Percentiles rank a stretch among this genome's conserved stretches.
Evolutionary conservation across 2,797 vertebrate species (phyloP).

Genomic region (Morus bassanus): DNA sequence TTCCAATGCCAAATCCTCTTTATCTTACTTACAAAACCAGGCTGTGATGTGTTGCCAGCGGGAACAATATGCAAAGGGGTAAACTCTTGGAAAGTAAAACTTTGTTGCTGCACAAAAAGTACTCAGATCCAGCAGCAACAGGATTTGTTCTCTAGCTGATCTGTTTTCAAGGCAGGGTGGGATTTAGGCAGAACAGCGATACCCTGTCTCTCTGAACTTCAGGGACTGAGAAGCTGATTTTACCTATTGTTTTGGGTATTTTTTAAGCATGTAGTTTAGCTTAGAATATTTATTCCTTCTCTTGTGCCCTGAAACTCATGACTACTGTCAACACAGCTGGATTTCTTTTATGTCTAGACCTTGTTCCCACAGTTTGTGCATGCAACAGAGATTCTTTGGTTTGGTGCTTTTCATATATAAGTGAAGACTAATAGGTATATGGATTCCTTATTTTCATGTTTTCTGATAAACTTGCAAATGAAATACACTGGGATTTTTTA

Average conservation of each 20-base stretch:
- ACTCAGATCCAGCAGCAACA: background rate
- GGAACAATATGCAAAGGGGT: background rate
- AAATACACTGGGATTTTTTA: background rate
- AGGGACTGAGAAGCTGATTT: background rate
- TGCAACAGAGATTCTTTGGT: background rate
- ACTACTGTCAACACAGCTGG: background rate
- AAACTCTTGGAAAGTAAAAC: background rate
- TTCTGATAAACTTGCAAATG: background rate
- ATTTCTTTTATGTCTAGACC: background rate
- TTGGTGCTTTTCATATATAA: background rate
- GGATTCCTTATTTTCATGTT: background rate
- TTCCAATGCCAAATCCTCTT: slow-evolving; percentile 27
- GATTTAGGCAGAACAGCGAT: background rate
- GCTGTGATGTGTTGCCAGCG: slow-evolving; percentile 41
- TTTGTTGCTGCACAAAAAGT: background rate
- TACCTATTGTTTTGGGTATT: background rate
- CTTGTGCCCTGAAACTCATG: background rate
- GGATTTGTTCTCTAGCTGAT: background rate
- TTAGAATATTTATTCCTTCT: background rate
- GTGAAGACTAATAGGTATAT: background rate
- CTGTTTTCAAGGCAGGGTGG: background rate
- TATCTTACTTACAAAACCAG: background rate
- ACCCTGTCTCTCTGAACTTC: background rate
- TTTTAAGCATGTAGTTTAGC: background rate
- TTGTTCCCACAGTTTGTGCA: background rate